A percentile compares a stretch with the other conserved stretches of the same genome.
Evolutionary conservation across 2,113 vertebrate species (phyloP).

Genomic region (Pomatostomus ruficeps): DNA sequence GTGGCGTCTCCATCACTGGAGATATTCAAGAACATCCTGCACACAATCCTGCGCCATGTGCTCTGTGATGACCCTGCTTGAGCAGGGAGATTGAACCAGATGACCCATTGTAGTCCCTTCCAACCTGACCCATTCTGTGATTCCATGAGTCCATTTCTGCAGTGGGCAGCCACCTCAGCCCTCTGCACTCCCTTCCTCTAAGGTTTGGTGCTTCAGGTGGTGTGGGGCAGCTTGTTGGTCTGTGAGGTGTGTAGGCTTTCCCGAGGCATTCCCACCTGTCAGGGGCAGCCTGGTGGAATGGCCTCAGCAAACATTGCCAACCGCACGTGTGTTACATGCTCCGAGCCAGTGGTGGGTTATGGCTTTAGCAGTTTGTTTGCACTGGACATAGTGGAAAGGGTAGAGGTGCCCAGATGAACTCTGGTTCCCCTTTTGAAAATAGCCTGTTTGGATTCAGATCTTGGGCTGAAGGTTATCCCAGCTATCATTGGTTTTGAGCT

Average conservation of each 20-base stretch:
- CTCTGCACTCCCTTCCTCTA: rapidly evolving
- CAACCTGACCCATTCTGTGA: neutral
- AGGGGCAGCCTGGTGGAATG: neutral
- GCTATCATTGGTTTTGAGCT: neutral
- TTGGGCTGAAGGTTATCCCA: neutral
- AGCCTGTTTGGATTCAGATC: neutral
- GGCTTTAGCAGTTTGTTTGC: neutral
- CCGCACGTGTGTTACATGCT: neutral
- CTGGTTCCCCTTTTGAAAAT: neutral
- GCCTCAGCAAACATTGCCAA: neutral
- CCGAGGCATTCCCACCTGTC: rapidly evolving
- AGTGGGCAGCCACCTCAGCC: too few species aligned
- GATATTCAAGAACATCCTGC: neutral
- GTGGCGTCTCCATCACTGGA: neutral
- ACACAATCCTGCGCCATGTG: neutral
- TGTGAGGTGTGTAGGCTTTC: neutral
- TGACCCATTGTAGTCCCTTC: neutral
- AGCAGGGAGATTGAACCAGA: neutral
- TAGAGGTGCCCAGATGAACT: neutral
- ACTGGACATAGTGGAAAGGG: neutral
- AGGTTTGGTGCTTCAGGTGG: rapidly evolving
- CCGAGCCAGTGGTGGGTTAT: rapidly evolving
- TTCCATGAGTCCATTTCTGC: neutral
- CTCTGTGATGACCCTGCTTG: neutral
- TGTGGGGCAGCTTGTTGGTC: neutral